Percentiles rank a stretch among this genome's conserved stretches.
phyloP scores from a whole-genome alignment of 2,113 vertebrate species.

The Irena cyanogastra region DNA sequence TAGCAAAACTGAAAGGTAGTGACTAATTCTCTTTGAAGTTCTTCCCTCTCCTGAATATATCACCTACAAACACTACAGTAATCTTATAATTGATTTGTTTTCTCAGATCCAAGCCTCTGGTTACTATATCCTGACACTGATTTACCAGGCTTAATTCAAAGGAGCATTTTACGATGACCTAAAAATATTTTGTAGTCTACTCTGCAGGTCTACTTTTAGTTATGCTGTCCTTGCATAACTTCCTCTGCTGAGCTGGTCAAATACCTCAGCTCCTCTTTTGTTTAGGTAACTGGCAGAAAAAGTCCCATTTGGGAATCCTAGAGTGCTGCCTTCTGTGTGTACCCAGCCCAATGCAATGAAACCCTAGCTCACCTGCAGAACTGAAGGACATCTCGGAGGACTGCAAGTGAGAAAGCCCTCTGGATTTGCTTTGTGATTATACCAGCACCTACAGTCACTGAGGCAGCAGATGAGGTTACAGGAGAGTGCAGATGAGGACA shows the following conservation, averaged over 20 bases:
- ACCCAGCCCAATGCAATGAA: not conserved
- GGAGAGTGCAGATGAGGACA: not conserved
- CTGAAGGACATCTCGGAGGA: not conserved
- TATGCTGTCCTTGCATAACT: not conserved
- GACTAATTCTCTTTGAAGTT: slow-evolving; percentile 16
- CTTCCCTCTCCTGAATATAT: not conserved
- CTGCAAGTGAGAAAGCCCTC: not conserved
- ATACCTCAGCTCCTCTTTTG: not conserved
- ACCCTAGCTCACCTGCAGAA: not conserved
- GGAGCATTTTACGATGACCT: not conserved
- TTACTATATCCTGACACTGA: not conserved
- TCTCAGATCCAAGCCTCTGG: not conserved
- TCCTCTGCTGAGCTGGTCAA: not conserved
- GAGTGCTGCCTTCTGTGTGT: not conserved
- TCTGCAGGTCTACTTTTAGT: not conserved
- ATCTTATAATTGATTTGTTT: not conserved
- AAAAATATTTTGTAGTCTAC: not conserved
- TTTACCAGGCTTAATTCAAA: not conserved
- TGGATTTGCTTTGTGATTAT: not conserved
- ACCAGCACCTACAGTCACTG: not conserved
- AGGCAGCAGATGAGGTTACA: not conserved
- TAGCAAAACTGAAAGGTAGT: not conserved
- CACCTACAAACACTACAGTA: not conserved
- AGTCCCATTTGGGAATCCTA: not conserved
- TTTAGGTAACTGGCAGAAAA: not conserved